phyloP scores from a whole-genome alignment of 2,113 vertebrate genomes.

The Melanerpes aurifrons region DNA sequence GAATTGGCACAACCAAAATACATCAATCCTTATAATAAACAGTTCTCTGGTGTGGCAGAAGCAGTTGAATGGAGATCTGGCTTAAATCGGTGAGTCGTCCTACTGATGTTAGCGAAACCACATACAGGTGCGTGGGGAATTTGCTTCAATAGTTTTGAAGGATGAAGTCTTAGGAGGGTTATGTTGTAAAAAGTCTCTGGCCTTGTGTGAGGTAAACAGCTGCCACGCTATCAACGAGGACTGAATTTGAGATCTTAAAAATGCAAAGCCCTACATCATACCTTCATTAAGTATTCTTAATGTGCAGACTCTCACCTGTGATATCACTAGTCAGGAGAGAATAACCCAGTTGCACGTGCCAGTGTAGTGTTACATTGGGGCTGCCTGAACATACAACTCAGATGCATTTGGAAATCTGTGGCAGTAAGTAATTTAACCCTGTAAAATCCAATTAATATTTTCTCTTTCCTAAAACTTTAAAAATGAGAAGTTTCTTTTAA shows the following conservation, averaged over 20 bases:
- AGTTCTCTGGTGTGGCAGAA: not conserved
- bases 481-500: not conserved
- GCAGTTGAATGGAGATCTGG: not conserved
- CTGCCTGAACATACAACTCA: not conserved
- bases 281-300: not conserved
- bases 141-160: not conserved
- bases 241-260: not conserved
- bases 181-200: not conserved
- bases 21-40: not conserved
- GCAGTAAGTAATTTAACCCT: not conserved
- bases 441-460: not conserved
- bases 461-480: not conserved
- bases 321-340: not conserved
- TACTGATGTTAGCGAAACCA: not conserved
- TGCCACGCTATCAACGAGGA: not conserved
- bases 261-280: not conserved
- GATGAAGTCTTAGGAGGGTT: not conserved
- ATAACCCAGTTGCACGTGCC: not conserved
- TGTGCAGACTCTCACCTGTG: not conserved
- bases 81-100: not conserved
- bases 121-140: not conserved
- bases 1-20: not conserved
- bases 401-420: not conserved
- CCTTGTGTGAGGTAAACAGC: fast-evolving
- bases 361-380: not conserved